Base-by-base conservation (phyloP, 1,140 invertebrate species). In the Ooceraea biroi region DNA sequence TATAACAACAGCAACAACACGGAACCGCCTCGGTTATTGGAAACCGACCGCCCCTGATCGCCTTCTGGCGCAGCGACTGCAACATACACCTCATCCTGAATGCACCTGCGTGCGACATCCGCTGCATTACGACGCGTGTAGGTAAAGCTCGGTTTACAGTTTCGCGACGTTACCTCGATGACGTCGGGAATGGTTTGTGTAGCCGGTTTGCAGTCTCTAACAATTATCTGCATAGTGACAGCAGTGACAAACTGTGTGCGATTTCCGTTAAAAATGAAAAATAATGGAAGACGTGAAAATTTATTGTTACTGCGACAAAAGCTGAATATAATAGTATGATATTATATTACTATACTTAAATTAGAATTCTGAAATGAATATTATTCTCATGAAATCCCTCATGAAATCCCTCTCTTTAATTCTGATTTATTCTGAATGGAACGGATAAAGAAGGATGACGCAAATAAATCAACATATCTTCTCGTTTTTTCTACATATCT, bases 1-100 rank as follows among this genome's bases (percentile, higher is more conserved):
- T 50, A 71, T n/a, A n/a, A 83, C 69, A 65, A 19, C 80, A 25
- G 57, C 50, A 50, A 55, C 48, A 58, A 71, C 63, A 61, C 61
- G n/a, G 65, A 82, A 22, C 44, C 36, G 50, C 8, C 48, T 86
- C 65, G 44, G 71, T 86, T 86, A 85, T 86, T 77, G 85, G 69
- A 71, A 85, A 85, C 48, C 55, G 22, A 25, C 69, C 84, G n/a
- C n/a, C n/a, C n/a, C 55, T 69, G 78, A 72, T 57, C 48, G 50
- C 50, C 57, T 86, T 52, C 46, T 61, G 50, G 66, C 41, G 48
- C 50, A 61, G 65, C 41, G 85, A 85, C 17, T 69, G 57, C 84
- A n/a, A 36, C 55, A 30, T 30, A 46, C 22, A 55, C n/a, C 48
- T 58, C 46, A 22, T 60, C 36, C 58, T 22, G 41, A 52, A 36